phyloP scores from a whole-genome alignment of 1,140 invertebrate species.

The Ostrea denselamellosa region DNA sequence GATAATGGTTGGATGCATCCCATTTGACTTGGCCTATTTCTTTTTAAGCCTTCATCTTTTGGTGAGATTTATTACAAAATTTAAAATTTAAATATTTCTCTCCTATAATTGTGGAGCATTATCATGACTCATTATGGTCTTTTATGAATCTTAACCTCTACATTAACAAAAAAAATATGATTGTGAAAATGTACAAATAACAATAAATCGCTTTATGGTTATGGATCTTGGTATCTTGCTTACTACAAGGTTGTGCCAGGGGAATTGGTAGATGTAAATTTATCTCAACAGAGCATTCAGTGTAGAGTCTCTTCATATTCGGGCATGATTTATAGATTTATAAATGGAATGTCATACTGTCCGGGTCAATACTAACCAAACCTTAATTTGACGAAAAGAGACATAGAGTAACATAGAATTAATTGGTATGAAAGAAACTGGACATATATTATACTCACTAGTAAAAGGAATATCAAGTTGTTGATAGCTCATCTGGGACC shows the following conservation, averaged over 20 bases:
- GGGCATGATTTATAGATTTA: constrained; percentile 12
- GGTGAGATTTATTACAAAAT: neutral
- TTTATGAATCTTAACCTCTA: constrained; percentile 14
- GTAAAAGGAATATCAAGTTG: neutral
- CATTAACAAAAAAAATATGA: neutral
- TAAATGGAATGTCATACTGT: constrained; percentile 25
- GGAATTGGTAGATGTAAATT: neutral
- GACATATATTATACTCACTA: neutral
- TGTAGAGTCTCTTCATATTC: constrained; percentile 12
- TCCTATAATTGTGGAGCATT: constrained; percentile 10
- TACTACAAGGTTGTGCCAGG: neutral
- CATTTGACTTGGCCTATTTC: constrained; percentile 25
- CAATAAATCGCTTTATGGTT: neutral
- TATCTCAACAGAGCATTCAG: neutral
- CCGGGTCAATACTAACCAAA: neutral
- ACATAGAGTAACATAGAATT: neutral
- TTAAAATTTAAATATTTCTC: constrained; percentile 22
- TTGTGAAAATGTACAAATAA: neutral
- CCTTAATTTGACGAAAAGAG: neutral
- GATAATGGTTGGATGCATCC: constrained; percentile 26
- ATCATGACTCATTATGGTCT: constrained; percentile 21
- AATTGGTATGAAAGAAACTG: neutral
- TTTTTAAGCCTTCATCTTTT: constrained; percentile 7
- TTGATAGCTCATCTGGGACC: neutral
- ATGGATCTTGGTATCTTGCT: neutral